Conservation (phyloP, 2,888 invertebrate species). For the Cheilosia soror region DNA sequence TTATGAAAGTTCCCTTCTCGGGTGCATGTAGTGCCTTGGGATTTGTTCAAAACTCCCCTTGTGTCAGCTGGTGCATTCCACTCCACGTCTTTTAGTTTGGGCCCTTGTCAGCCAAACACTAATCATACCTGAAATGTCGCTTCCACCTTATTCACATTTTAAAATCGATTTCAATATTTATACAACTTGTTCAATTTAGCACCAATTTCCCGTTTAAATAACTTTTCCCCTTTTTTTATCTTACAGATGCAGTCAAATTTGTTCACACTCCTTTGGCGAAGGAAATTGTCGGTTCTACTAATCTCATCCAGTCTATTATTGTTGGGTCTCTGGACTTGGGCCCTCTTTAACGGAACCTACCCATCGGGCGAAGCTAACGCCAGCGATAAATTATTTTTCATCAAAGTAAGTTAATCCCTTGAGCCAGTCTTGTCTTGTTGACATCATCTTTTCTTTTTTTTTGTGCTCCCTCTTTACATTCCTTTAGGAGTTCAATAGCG, state of each 20-base stretch:
- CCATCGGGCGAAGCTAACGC: constrained; percentile 53
- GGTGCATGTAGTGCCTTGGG: no score
- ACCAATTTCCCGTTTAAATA: constrained; percentile 27
- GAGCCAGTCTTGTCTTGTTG: background rate
- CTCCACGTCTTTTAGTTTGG: no score
- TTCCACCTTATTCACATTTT: background rate
- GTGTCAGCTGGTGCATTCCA: no score
- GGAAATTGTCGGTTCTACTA: constrained; percentile 82
- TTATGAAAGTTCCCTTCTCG: no score
- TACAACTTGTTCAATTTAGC: background rate
- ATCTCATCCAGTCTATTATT: constrained; percentile 80
- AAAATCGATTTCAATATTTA: background rate
- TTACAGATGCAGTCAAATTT: constrained; percentile 83
- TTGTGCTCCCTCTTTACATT: background rate
- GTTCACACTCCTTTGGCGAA: constrained; percentile 82
- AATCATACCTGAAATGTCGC: no score
- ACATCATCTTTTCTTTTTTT: background rate
- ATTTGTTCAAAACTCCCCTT: no score
- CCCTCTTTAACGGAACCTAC: constrained; percentile 80
- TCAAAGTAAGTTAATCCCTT: constrained; percentile 63
- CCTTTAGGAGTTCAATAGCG: constrained; percentile 69
- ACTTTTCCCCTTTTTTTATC: background rate
- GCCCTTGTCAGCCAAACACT: no score
- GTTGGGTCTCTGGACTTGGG: constrained; percentile 83
- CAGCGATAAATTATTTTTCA: constrained; percentile 68